A percentile compares a stretch with the other conserved stretches of the same genome.
These are phyloP conservation scores for Schrankia costaestrigalis DNA, from an alignment of 2,888 invertebrate species.

Conservation along the genomic window DNA sequence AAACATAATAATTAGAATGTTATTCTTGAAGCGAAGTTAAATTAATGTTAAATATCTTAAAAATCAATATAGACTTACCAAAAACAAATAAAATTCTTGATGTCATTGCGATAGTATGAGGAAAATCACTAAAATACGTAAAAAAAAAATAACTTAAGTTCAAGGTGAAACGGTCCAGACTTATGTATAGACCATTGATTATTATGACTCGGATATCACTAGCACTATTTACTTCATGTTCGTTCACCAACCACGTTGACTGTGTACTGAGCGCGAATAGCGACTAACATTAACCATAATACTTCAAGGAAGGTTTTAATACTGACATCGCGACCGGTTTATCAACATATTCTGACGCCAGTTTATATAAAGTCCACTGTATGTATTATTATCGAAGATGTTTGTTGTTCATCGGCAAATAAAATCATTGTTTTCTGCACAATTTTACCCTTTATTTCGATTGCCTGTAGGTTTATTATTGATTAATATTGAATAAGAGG, in stretches of 20 bases:
- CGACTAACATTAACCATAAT: constrained; percentile 32
- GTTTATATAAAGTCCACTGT: constrained; percentile 10
- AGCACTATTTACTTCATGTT: constrained; percentile 16
- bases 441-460: too few relatives aligned
- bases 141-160: constrained; percentile 33
- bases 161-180: constrained; percentile 42
- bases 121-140: constrained; percentile 53
- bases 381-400: constrained; percentile 2
- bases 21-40: too few relatives aligned
- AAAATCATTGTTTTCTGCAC: too few relatives aligned
- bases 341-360: constrained; percentile 18
- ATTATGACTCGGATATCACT: constrained; percentile 21
- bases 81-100: constrained; percentile 53
- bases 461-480: too few relatives aligned
- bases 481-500: too few relatives aligned
- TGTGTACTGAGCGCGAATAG: constrained; percentile 23
- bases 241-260: constrained; percentile 31
- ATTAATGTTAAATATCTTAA: neutral
- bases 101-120: constrained; percentile 58
- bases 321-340: constrained; percentile 42
- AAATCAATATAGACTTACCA: constrained; percentile 51
- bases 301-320: constrained; percentile 25
- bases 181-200: constrained; percentile 29
- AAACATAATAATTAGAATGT: constrained; percentile 6
- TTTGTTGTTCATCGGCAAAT: neutral